Conservation (phyloP, 2,113 vertebrate species). For the Merops nubicus region DNA sequence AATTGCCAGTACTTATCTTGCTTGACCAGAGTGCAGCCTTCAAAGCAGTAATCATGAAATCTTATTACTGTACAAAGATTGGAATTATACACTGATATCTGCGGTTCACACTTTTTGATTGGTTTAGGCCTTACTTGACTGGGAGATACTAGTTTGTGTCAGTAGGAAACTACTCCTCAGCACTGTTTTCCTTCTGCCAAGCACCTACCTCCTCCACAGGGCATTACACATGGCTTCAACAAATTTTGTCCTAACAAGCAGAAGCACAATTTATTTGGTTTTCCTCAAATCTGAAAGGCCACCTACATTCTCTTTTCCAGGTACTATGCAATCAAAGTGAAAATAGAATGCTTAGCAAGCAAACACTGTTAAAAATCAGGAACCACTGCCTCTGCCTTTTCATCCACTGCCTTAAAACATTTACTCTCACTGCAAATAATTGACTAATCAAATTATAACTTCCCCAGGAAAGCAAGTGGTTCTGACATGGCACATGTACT, state of each 20-base stretch:
- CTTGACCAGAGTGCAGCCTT: slow-evolving; percentile 65
- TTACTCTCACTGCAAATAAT: background rate
- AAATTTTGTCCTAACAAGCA: background rate
- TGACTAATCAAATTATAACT: slow-evolving; percentile 10
- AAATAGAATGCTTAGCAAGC: background rate
- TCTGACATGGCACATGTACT: background rate
- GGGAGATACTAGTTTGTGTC: slow-evolving; percentile 18
- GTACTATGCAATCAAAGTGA: background rate
- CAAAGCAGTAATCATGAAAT: slow-evolving; percentile 68
- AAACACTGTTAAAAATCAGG: background rate
- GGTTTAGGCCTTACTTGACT: slow-evolving; percentile 26
- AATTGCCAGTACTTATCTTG: slow-evolving; percentile 69
- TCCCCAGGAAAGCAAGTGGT: background rate
- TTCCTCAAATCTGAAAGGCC: background rate
- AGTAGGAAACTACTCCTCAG: background rate
- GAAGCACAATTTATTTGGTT: background rate
- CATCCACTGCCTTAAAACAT: background rate
- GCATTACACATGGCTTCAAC: fast-evolving
- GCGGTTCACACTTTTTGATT: slow-evolving; percentile 51
- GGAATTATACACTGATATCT: slow-evolving; percentile 61
- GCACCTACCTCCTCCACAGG: background rate
- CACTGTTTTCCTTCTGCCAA: background rate
- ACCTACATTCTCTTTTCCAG: background rate
- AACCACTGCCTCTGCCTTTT: background rate
- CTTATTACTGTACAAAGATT: slow-evolving; percentile 70